Evolutionary conservation across 53 echinoderm and acorn worm genomes (phyloP).

Genomic region (Mesocentrotus franciscanus): DNA sequence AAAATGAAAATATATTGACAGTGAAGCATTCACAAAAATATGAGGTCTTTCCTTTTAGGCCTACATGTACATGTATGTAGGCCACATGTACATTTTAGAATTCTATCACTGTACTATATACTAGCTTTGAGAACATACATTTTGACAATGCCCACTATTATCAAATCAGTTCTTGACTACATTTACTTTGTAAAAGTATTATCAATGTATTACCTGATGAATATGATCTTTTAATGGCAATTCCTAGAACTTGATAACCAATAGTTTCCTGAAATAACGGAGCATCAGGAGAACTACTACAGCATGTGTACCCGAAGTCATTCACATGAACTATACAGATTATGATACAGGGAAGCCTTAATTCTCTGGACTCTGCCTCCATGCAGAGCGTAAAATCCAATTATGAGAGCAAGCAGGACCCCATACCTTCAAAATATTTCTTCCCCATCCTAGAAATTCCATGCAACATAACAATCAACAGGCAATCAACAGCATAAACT

Average conservation of each 20-base stretch:
- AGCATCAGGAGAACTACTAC: neutral
- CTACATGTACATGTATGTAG: too few relatives aligned
- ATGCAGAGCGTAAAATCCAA: constrained; percentile 52
- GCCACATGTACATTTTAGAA: too few relatives aligned
- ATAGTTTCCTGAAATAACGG: neutral
- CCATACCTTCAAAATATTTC: constrained; percentile 51
- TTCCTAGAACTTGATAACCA: neutral
- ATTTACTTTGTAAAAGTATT: too few relatives aligned
- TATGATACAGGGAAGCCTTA: neutral
- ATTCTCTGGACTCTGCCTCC: constrained; percentile 44
- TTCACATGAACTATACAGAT: neutral
- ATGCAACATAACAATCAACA: neutral
- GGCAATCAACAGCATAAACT: constrained; percentile 12
- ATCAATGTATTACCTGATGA: neutral
- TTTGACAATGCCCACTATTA: too few relatives aligned
- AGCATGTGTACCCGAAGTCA: neutral
- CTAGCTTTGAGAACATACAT: too few relatives aligned
- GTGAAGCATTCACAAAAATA: too few relatives aligned
- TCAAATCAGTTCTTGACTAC: too few relatives aligned
- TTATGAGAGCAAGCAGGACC: constrained; percentile 46
- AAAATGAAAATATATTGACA: too few relatives aligned
- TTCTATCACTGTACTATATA: too few relatives aligned
- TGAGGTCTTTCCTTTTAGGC: too few relatives aligned
- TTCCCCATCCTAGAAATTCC: constrained; percentile 5
- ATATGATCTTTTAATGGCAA: neutral